These are phyloP conservation scores for Phoebastria nigripes DNA, from an alignment of 2,797 vertebrate species.

Conservation along the genomic window DNA sequence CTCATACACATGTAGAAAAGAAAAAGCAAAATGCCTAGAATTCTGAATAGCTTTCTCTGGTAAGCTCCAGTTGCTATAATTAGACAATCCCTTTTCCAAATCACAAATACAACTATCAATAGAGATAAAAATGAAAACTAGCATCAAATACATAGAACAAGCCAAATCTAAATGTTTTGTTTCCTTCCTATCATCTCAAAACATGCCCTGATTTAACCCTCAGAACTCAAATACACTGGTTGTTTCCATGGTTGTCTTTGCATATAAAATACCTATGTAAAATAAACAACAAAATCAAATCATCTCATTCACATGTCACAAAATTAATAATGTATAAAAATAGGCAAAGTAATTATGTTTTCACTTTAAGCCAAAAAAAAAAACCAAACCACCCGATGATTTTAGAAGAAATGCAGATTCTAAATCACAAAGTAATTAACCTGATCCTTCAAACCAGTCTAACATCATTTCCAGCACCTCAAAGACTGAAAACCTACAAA, in stretches of 20 bases:
- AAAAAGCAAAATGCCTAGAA: conserved; percentile 2
- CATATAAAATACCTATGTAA: background rate
- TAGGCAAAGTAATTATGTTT: background rate
- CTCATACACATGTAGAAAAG: background rate
- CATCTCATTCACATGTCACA: background rate
- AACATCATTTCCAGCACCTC: background rate
- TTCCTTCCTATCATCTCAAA: background rate
- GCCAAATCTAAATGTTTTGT: background rate
- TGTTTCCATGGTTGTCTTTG: background rate
- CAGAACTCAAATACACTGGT: background rate
- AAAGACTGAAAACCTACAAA: background rate
- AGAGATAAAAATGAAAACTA: conserved; percentile 2
- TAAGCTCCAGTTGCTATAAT: conserved; percentile 16
- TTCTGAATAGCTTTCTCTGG: conserved; percentile 6
- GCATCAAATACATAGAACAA: background rate
- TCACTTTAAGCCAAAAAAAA: background rate
- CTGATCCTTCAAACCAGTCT: background rate
- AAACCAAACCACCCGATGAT: background rate
- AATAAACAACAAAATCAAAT: background rate
- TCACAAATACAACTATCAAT: conserved; percentile 6
- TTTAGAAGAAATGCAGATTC: background rate
- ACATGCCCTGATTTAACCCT: background rate
- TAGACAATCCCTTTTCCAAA: background rate
- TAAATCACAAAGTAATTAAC: background rate
- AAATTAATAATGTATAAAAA: background rate